Percentiles rank a stretch among this genome's conserved stretches.
Evolutionary conservation across 2,113 vertebrate species (phyloP).

Genomic region (Benitochromis conjunctus): DNA sequence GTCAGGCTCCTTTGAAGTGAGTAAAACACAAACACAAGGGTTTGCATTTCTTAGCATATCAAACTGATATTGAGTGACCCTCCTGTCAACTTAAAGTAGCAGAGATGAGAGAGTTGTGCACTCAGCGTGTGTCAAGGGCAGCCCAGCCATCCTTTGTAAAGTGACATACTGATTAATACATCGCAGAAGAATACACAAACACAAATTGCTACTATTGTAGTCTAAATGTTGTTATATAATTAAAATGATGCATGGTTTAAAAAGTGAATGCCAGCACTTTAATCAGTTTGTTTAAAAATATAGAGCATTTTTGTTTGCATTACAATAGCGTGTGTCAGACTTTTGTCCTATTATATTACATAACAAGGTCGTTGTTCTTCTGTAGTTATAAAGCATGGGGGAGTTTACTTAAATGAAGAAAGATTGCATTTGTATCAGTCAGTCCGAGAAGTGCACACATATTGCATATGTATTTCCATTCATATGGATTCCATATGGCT

Average conservation of each 20-base stretch:
- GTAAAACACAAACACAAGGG: not conserved
- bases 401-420: not conserved
- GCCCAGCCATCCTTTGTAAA: not conserved
- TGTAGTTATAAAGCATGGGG: not conserved
- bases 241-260: not conserved
- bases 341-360: not conserved
- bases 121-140: conserved; percentile 9
- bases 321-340: not conserved
- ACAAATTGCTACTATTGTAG: not conserved
- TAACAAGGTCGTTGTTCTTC: not conserved
- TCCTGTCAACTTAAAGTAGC: not conserved
- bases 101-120: conserved; percentile 13
- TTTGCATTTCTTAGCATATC: conserved; percentile 5
- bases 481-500: not conserved
- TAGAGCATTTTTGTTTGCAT: not conserved
- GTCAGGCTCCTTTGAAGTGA: conserved; percentile 32
- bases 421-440: not conserved
- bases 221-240: not conserved
- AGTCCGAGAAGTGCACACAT: not conserved
- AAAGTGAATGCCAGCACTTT: not conserved
- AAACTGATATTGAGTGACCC: not conserved
- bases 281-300: not conserved
- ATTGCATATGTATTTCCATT: conserved; percentile 3
- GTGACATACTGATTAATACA: not conserved
- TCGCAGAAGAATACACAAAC: not conserved